A percentile compares a stretch with the other conserved stretches of the same genome.
Evolutionary conservation across 2,797 vertebrate species (phyloP).

Genomic region (Aselliscus stoliczkanus): DNA sequence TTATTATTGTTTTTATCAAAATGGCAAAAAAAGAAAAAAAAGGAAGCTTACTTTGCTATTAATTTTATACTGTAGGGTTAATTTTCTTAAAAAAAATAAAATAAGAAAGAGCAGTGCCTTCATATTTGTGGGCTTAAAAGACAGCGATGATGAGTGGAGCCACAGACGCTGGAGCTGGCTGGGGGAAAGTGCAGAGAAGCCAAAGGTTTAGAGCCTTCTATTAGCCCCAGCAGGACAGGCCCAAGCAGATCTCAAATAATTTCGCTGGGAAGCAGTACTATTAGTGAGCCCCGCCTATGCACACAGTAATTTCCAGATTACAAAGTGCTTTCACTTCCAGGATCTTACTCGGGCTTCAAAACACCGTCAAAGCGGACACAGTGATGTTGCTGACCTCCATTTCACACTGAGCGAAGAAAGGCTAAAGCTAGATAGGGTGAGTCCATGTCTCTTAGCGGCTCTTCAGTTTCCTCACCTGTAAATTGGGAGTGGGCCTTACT

Average conservation of each 20-base stretch:
- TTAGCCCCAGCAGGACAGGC: not conserved
- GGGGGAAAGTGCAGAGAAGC: not conserved
- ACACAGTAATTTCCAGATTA: not conserved
- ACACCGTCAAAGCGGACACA: not conserved
- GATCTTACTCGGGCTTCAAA: not conserved
- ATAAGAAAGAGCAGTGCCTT: not conserved
- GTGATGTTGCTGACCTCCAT: not conserved
- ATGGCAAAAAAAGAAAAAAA: not conserved
- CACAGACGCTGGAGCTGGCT: not conserved
- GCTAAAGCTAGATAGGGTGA: too few species aligned
- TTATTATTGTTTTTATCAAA: constrained; percentile 39
- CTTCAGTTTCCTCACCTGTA: not conserved
- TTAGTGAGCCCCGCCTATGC: fast-evolving
- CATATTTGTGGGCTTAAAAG: not conserved
- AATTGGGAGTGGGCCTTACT: not conserved
- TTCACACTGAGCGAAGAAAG: not conserved
- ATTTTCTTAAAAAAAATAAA: not conserved
- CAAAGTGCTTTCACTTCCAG: not conserved
- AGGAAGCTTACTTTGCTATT: not conserved
- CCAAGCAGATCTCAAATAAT: not conserved
- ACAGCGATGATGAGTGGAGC: not conserved
- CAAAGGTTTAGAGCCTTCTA: not conserved
- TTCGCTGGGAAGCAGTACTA: not conserved
- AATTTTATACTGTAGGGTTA: not conserved
- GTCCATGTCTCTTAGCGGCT: not conserved